Evolutionary conservation across 2,113 vertebrate genomes (phyloP).

Genomic region (Equus przewalskii): DNA sequence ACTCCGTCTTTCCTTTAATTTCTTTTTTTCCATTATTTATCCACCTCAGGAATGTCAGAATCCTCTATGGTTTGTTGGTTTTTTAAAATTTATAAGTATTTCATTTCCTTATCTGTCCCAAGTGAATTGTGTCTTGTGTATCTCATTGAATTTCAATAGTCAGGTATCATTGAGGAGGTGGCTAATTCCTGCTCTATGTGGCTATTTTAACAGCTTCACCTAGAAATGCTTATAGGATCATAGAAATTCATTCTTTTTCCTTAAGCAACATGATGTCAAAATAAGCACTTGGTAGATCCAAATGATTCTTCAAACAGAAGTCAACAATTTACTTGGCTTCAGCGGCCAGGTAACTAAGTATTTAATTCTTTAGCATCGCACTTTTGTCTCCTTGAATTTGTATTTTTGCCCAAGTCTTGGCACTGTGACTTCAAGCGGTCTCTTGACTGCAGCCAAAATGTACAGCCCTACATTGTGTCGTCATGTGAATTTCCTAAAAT

Average conservation of each 20-base stretch:
- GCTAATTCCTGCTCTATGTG: not conserved
- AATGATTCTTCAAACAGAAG: conserved; percentile 6
- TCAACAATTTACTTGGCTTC: not conserved
- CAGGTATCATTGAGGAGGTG: not conserved
- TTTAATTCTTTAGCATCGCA: not conserved
- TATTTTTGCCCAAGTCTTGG: not conserved
- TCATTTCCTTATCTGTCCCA: not conserved
- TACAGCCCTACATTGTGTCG: not conserved
- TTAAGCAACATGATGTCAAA: not conserved
- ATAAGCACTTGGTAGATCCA: not conserved
- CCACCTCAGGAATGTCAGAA: not conserved
- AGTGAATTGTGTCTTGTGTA: not conserved
- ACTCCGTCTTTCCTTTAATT: not conserved
- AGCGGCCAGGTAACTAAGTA: not conserved
- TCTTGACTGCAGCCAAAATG: not conserved
- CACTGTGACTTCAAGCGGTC: not conserved
- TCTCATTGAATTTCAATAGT: not conserved
- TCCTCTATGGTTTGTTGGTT: not conserved
- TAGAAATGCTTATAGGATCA: not conserved
- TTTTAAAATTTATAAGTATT: not conserved
- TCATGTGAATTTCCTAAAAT: not conserved
- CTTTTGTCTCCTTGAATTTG: not conserved
- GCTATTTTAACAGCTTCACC: not conserved
- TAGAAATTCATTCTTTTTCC: not conserved
- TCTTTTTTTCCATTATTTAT: not conserved